phyloP scores from a whole-genome alignment of 2,113 vertebrate genomes.

The Engystomops pustulosus region DNA sequence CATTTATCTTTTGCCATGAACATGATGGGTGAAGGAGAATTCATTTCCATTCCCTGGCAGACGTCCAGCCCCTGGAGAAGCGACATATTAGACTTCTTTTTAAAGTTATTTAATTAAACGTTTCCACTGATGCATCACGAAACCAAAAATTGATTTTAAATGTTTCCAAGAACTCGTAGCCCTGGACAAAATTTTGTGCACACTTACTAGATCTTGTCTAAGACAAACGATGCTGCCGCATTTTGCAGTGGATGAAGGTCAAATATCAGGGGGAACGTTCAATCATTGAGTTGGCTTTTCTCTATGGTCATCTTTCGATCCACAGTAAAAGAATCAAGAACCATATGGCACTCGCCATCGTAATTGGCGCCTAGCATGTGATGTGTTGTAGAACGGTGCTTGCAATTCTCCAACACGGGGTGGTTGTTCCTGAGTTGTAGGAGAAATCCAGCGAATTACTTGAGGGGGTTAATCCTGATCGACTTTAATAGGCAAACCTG shows the following conservation, averaged over 20 bases:
- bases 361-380: no score
- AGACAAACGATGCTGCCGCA: not conserved
- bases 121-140: slow-evolving; percentile 37
- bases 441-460: no score
- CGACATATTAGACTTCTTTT: slow-evolving; percentile 37
- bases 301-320: not conserved
- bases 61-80: slow-evolving; percentile 27
- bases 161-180: slow-evolving; percentile 53
- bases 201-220: not conserved
- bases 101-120: slow-evolving; percentile 48
- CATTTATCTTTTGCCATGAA: slow-evolving; percentile 38
- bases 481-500: no score
- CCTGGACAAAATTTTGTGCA: slow-evolving; percentile 45
- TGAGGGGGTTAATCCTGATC: no score
- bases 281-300: not conserved
- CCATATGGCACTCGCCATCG: no score
- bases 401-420: no score
- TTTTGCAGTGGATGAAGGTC: not conserved
- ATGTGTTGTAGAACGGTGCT: no score
- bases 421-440: no score
- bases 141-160: slow-evolving; percentile 52
- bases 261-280: not conserved
- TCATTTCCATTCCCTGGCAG: slow-evolving; percentile 42
- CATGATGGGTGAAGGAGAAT: slow-evolving; percentile 23
- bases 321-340: not conserved